Percentiles rank a stretch among this genome's conserved stretches.
Conservation (phyloP, 2,113 vertebrate genomes). For the Nothobranchius kuhntae region DNA sequence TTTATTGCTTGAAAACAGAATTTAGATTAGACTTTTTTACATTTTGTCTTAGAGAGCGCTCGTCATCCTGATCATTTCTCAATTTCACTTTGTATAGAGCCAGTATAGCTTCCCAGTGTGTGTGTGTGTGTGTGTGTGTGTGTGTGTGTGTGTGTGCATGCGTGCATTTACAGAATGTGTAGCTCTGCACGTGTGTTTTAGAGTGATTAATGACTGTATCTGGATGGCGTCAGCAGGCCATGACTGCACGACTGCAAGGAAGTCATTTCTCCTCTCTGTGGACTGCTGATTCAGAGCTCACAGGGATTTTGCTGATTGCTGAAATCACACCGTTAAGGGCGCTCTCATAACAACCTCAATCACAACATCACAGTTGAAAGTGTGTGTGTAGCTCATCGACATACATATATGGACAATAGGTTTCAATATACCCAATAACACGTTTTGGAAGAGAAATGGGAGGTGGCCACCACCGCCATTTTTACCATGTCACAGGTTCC, state of each 20-base stretch:
- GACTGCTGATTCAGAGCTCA: conserved; percentile 67
- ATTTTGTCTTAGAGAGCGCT: neutral
- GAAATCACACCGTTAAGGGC: conserved; percentile 51
- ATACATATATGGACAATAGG: no score
- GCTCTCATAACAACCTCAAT: conserved; percentile 54
- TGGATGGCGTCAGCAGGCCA: conserved; percentile 59
- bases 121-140: conserved; percentile 5
- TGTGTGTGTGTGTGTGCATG: conserved; percentile 11
- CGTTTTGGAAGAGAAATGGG: no score
- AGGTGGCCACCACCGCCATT: no score
- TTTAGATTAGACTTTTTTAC: no score
- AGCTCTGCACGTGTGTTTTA: conserved; percentile 4
- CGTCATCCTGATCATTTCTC: neutral
- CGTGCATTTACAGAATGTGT: neutral
- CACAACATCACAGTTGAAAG: conserved; percentile 33
- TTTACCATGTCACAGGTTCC: no score
- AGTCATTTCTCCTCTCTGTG: conserved; percentile 54
- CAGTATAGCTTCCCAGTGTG: neutral
- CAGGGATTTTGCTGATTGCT: conserved; percentile 62
- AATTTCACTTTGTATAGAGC: neutral
- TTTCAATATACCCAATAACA: no score
- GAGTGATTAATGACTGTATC: conserved; percentile 71
- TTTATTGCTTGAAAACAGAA: no score
- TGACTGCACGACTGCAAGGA: conserved; percentile 66
- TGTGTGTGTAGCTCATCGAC: neutral